These are phyloP conservation scores for Anolis carolinensis DNA, from an alignment of 2,113 vertebrate genomes.

Conservation along the genomic window DNA sequence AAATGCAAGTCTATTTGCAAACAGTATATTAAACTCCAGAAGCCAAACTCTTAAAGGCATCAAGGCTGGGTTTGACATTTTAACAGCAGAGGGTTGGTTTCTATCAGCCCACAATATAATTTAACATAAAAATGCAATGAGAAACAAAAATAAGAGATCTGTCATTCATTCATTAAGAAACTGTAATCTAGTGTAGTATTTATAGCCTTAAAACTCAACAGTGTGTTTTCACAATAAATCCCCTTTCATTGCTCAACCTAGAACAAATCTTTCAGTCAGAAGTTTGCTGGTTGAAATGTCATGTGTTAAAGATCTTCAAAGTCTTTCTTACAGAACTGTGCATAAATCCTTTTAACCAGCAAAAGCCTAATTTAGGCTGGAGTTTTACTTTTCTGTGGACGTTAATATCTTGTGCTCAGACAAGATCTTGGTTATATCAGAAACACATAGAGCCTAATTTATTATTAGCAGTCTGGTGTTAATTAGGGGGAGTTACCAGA, in stretches of 20 bases:
- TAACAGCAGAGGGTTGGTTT: constrained; percentile 80
- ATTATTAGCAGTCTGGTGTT: constrained; percentile 84
- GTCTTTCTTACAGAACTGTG: constrained; percentile 69
- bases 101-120: constrained; percentile 77
- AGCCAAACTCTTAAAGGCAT: constrained; percentile 78
- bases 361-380: constrained; percentile 76
- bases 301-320: constrained; percentile 75
- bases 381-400: constrained; percentile 72
- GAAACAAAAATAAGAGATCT: constrained; percentile 73
- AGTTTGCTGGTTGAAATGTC: constrained; percentile 72
- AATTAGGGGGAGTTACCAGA: constrained; percentile 86
- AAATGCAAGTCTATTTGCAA: constrained; percentile 80
- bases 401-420: constrained; percentile 73
- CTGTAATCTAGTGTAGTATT: constrained; percentile 81
- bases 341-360: constrained; percentile 75
- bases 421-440: constrained; percentile 86
- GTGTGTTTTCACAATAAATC: constrained; percentile 80
- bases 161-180: constrained; percentile 81
- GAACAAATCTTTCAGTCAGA: constrained; percentile 72
- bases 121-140: constrained; percentile 76
- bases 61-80: constrained; percentile 75
- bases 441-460: constrained; percentile 80
- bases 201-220: constrained; percentile 73
- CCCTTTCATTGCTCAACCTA: constrained; percentile 71
- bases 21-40: constrained; percentile 83